Evolutionary conservation across 2,113 vertebrate genomes (phyloP).

Genomic region (Pogona vitticeps): DNA sequence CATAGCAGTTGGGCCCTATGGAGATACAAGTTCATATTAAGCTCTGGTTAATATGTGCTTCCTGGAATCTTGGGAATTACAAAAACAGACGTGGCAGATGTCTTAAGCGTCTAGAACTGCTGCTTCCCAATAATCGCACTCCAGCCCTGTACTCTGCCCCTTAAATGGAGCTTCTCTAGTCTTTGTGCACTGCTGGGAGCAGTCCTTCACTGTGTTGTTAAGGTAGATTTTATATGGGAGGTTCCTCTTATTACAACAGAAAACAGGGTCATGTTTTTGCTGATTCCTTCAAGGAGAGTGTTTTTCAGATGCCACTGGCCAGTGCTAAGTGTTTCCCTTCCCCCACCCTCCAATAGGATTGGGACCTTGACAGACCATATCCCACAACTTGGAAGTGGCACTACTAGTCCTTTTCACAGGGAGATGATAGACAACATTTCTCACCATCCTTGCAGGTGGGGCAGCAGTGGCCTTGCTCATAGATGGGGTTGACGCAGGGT

Average conservation of each 20-base stretch:
- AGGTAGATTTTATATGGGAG: background rate
- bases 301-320: too few species aligned
- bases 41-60: background rate
- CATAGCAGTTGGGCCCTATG: conserved; percentile 82
- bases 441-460: conserved; percentile 83
- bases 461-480: conserved; percentile 81
- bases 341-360: background rate
- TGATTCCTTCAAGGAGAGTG: background rate
- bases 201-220: background rate
- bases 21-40: background rate
- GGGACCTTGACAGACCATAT: too few species aligned
- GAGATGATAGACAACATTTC: conserved; percentile 11
- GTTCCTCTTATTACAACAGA: background rate
- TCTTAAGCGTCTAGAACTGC: background rate
- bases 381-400: background rate
- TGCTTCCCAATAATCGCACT: background rate
- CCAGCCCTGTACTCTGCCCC: too few species aligned
- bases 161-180: background rate
- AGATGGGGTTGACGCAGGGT: conserved; percentile 82
- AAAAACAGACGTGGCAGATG: background rate
- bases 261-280: background rate
- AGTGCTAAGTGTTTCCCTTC: background rate
- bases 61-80: background rate
- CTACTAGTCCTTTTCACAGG: background rate
- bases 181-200: background rate